Conservation (phyloP, 2,113 vertebrate genomes). For the Rhea americana region DNA sequence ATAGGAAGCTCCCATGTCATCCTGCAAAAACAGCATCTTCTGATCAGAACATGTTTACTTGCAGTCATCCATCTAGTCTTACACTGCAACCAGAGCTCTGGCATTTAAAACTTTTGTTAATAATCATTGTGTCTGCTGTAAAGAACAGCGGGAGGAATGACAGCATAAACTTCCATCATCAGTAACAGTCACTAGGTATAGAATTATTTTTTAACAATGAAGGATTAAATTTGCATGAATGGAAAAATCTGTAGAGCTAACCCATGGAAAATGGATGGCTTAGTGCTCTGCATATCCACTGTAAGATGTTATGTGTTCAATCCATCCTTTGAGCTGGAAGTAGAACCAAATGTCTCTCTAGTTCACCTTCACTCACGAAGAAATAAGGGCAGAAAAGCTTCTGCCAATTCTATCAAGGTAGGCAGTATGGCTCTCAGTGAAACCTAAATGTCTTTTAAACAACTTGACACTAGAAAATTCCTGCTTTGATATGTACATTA, state of each 20-base stretch:
- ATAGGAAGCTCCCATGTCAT: not conserved
- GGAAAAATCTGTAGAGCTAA: not conserved
- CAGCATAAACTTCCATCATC: not conserved
- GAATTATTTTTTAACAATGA: not conserved
- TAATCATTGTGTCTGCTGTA: not conserved
- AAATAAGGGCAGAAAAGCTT: not conserved
- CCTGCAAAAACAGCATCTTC: not conserved
- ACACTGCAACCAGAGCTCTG: not conserved
- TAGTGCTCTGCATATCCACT: not conserved
- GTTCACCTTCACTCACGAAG: not conserved
- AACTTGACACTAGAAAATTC: not conserved
- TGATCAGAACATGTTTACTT: not conserved
- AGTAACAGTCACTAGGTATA: not conserved
- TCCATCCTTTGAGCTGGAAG: not conserved
- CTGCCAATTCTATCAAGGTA: not conserved
- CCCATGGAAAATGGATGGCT: not conserved
- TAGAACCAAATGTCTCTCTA: not conserved
- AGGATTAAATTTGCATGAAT: not conserved
- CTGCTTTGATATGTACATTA: not conserved
- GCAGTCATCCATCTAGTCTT: not conserved
- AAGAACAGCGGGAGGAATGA: not conserved
- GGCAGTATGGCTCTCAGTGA: not conserved
- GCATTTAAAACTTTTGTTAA: not conserved
- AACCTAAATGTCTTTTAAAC: not conserved
- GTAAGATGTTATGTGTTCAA: not conserved